These are phyloP conservation scores for Julus scanicus DNA, from an alignment of 2,888 invertebrate species.

Conservation along the genomic window DNA sequence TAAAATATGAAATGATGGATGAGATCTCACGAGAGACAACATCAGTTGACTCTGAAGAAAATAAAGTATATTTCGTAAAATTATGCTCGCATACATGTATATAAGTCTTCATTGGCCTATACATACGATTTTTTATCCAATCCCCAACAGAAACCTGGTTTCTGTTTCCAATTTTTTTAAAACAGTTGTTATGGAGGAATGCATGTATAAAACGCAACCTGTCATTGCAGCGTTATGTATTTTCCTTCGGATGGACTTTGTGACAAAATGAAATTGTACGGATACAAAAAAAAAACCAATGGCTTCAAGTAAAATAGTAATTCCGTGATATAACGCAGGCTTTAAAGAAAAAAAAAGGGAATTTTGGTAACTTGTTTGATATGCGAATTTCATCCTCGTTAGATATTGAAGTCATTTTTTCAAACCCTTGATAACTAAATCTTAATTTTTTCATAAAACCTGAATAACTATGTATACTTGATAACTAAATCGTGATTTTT, in stretches of 20 bases:
- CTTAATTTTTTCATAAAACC: too few species aligned
- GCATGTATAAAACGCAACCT: background rate
- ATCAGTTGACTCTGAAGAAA: constrained; percentile 26
- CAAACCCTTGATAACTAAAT: background rate
- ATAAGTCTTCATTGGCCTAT: background rate
- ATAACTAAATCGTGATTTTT: too few species aligned
- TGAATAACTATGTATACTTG: too few species aligned
- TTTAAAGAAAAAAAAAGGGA: background rate
- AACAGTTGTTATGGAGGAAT: background rate
- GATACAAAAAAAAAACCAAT: background rate
- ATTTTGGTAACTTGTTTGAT: background rate
- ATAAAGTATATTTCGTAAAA: constrained; percentile 28
- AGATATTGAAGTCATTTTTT: background rate
- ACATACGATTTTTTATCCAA: background rate
- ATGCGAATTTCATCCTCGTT: background rate
- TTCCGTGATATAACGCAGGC: background rate
- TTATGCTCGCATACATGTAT: background rate
- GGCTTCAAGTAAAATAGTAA: background rate
- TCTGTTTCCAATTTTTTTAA: background rate
- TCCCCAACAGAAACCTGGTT: constrained; percentile 16
- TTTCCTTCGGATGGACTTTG: background rate
- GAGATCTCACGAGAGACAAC: constrained; percentile 26
- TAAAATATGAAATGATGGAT: constrained; percentile 33
- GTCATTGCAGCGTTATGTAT: background rate
- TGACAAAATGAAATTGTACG: background rate